Base-by-base conservation (phyloP, 2,888 invertebrate species). In the Papilio protenor region DNA sequence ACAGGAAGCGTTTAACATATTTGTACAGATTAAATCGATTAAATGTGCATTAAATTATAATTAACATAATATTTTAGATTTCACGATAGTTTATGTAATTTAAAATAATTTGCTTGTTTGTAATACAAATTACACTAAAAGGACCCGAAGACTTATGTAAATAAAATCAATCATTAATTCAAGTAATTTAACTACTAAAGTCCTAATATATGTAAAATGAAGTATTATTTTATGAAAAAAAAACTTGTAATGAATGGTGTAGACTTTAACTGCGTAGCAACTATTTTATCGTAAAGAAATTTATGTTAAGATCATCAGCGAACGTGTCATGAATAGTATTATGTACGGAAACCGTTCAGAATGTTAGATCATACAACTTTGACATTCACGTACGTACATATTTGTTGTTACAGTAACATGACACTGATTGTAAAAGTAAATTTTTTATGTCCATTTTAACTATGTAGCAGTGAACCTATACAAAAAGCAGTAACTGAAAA, bases 341-440 rank as follows among this genome's bases (percentile, higher is more conserved):
- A 59, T 61, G n/a, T 33, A 18, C 5, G 64, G 10, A 61, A 64
- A 64, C 27, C 64, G 64, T 64, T 64, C 64, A 27, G 33, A 64
- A 33, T 40, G 66, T 18, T 40, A 66, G n/a, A n/a, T 66, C 40
- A 40, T 11, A 66, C 10, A 66, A 66, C 66, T 66, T 40, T 66
- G 66, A 66, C 66, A 66, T 40, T 40, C 66, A 40, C 66, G 66
- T 66, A 40, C 18, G 33, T 33, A 64, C 14, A 40, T 40, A 40
- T 40, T 40, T n/a, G 18, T n/a, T 40, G 8, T 23, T 64, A 18
- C 40, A 16, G 61, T 40, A 66, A 40, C n/a, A 40, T 40, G 66
- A 66, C 40, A 66, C 40, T 40, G 40, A 66, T 40, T 66, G 40
- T n/a, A 40, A n/a, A 66, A 40, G 10, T 66, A 40, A 10, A 40